phyloP scores from a whole-genome alignment of 2,888 invertebrate genomes.

The Meloe dianella region DNA sequence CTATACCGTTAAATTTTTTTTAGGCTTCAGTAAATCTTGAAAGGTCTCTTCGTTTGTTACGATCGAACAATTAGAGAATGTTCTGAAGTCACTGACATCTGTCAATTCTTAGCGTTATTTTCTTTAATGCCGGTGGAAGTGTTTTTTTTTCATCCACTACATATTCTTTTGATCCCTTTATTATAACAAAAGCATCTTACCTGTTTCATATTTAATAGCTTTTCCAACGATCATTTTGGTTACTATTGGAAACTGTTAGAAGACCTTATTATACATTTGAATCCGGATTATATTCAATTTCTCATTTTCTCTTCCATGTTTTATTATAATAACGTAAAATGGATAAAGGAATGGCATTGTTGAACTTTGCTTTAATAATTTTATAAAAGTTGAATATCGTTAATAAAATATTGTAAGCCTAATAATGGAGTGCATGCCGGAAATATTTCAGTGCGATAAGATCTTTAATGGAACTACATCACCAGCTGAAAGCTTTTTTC shows the following conservation, averaged over 20 bases:
- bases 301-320: background rate
- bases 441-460: slow-evolving; percentile 14
- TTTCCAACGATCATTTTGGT: slow-evolving; percentile 17
- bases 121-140: background rate
- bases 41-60: no score
- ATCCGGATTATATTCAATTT: background rate
- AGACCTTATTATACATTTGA: no score
- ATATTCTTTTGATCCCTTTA: background rate
- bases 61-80: no score
- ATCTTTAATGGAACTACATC: slow-evolving; percentile 19
- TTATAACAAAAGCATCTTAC: background rate
- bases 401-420: slow-evolving; percentile 23
- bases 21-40: no score
- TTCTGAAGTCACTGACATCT: no score
- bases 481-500: slow-evolving; percentile 14
- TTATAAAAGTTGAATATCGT: slow-evolving; percentile 18
- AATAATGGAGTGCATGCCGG: slow-evolving; percentile 12
- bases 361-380: slow-evolving; percentile 28
- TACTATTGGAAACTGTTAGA: background rate
- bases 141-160: background rate
- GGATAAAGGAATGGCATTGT: background rate
- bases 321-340: no score
- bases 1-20: no score
- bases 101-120: background rate
- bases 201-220: slow-evolving; percentile 21